Conservation (phyloP, 53 echinoderm and acorn worm genomes). For the Paracentrotus lividus region DNA sequence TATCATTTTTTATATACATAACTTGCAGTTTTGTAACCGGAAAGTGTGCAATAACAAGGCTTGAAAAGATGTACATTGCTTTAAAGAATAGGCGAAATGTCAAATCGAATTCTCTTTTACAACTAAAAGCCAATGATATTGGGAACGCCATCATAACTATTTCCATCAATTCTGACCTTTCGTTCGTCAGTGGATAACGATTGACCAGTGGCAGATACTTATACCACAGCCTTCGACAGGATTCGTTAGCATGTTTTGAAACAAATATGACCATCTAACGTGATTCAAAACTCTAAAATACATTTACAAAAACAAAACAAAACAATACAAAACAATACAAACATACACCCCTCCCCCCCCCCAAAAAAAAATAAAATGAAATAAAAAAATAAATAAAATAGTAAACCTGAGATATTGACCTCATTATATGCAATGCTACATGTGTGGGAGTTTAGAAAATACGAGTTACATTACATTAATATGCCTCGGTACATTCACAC, state of each 20-base stretch:
- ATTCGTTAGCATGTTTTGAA: not conserved
- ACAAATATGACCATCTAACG: too few species aligned
- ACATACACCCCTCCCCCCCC: too few species aligned
- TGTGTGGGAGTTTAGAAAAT: too few species aligned
- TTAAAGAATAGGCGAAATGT: not conserved
- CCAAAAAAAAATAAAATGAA: too few species aligned
- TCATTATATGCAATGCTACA: too few species aligned
- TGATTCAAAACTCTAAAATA: too few species aligned
- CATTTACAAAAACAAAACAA: too few species aligned
- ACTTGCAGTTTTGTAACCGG: not conserved
- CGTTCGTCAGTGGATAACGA: not conserved
- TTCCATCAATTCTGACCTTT: not conserved
- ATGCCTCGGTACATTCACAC: too few species aligned
- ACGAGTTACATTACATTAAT: too few species aligned
- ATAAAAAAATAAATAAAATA: too few species aligned
- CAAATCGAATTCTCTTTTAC: slow-evolving; percentile 39
- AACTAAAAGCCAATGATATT: slow-evolving; percentile 33
- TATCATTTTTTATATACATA: not conserved
- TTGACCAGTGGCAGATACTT: not conserved
- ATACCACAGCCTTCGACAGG: not conserved
- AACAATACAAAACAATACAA: too few species aligned
- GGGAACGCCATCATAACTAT: not conserved
- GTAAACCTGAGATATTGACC: too few species aligned
- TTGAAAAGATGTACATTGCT: not conserved
- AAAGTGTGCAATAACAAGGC: not conserved